phyloP scores from a whole-genome alignment of 2,113 vertebrate species.

The Solenodon paradoxus region DNA sequence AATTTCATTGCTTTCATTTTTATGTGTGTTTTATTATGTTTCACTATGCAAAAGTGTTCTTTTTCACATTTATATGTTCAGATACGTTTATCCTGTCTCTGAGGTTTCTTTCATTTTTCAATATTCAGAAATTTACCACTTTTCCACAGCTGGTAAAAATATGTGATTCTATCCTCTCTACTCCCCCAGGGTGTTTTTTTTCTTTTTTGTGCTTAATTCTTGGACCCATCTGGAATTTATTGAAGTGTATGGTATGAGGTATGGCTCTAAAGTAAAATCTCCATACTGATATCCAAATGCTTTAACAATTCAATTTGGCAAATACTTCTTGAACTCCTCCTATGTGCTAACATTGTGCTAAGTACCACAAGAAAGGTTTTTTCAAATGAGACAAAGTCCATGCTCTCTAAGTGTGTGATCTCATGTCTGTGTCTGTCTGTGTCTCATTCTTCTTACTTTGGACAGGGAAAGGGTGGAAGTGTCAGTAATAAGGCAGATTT shows the following conservation, averaged over 20 bases:
- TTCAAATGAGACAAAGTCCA: neutral
- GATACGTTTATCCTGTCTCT: conserved; percentile 56
- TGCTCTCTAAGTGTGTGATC: conserved; percentile 20
- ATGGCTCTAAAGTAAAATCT: conserved; percentile 74
- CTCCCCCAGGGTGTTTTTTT: conserved; percentile 67
- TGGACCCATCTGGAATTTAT: conserved; percentile 74
- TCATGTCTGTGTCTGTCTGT: neutral
- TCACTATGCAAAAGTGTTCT: conserved; percentile 64
- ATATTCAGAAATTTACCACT: conserved; percentile 70
- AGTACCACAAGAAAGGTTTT: conserved; percentile 40
- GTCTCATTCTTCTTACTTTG: neutral
- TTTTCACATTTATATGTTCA: conserved; percentile 70
- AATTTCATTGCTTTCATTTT: conserved; percentile 70
- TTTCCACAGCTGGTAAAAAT: conserved; percentile 75
- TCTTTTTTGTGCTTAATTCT: conserved; percentile 69
- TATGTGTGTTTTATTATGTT: conserved; percentile 65
- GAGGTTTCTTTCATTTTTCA: conserved; percentile 72
- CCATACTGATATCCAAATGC: conserved; percentile 72
- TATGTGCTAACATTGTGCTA: conserved; percentile 61
- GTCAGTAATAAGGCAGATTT: neutral
- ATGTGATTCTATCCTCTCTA: conserved; percentile 68
- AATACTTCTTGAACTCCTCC: conserved; percentile 62
- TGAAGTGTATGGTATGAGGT: conserved; percentile 75
- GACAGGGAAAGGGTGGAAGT: neutral
- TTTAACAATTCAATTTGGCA: conserved; percentile 70